Percentiles rank a stretch among this genome's conserved stretches.
Conservation (phyloP, 2,113 vertebrate species). For the Alectura lathami region DNA sequence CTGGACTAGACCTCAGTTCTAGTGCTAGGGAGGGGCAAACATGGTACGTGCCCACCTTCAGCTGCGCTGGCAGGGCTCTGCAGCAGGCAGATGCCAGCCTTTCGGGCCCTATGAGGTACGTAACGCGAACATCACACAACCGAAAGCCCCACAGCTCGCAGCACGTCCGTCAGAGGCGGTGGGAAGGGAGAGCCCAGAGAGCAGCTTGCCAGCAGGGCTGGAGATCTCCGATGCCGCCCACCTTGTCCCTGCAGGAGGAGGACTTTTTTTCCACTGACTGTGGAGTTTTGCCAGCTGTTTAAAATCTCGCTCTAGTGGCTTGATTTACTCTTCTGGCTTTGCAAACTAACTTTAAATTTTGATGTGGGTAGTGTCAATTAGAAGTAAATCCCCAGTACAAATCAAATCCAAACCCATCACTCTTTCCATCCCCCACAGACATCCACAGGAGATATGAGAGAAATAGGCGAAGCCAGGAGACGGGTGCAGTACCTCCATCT, state of each 20-base stretch:
- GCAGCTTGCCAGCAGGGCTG: background rate
- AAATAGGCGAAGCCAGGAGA: background rate
- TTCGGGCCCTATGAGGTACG: background rate
- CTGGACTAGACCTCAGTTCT: background rate
- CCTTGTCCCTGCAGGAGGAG: background rate
- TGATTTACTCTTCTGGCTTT: background rate
- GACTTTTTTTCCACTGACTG: background rate
- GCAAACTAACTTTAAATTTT: background rate
- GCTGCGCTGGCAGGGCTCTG: background rate
- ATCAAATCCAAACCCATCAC: background rate
- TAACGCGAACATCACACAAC: background rate
- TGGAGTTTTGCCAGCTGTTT: background rate
- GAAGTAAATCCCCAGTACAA: background rate
- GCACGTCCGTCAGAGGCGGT: background rate
- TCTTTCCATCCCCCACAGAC: background rate
- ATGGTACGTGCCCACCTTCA: background rate
- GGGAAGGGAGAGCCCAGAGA: background rate
- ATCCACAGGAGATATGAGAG: background rate
- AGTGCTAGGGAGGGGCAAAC: background rate
- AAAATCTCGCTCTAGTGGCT: background rate
- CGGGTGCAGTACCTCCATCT: background rate
- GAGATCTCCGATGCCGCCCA: background rate
- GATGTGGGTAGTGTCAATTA: slow-evolving; percentile 3
- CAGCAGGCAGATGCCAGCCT: background rate
- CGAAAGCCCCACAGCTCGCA: background rate